phyloP scores from a whole-genome alignment of 2,888 invertebrate genomes.

The Chaetoderma sp. region DNA sequence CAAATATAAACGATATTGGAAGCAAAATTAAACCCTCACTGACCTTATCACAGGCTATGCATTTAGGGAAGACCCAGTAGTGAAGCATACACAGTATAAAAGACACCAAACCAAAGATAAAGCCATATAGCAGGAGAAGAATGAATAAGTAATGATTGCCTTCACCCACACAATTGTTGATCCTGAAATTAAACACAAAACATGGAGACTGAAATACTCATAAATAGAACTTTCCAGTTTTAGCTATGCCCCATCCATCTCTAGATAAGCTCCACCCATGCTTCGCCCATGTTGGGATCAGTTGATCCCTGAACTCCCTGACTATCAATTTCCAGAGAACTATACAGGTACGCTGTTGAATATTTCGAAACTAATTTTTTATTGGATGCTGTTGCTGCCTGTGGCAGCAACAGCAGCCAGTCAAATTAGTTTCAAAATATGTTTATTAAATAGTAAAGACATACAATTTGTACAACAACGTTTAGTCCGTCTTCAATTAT shows the following conservation, averaged over 20 bases:
- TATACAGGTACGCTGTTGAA: too few relatives aligned
- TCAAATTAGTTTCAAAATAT: too few relatives aligned
- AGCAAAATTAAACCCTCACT: too few relatives aligned
- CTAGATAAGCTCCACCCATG: background rate
- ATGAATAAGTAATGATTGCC: constrained; percentile 67
- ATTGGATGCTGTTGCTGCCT: too few relatives aligned
- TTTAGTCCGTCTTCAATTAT: too few relatives aligned
- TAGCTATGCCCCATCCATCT: background rate
- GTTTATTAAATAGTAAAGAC: too few relatives aligned
- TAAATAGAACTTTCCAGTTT: background rate
- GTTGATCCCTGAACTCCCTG: too few relatives aligned
- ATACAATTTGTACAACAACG: too few relatives aligned
- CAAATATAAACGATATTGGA: too few relatives aligned
- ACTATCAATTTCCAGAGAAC: too few relatives aligned
- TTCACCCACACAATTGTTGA: constrained; percentile 70
- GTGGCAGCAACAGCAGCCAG: too few relatives aligned
- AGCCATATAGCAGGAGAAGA: constrained; percentile 76
- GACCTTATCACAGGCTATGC: constrained; percentile 58
- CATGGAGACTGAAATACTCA: background rate
- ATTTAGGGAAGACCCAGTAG: constrained; percentile 59
- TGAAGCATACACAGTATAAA: constrained; percentile 52
- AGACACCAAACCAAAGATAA: constrained; percentile 49
- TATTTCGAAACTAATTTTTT: too few relatives aligned
- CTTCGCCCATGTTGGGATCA: background rate
- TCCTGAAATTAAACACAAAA: constrained; percentile 52